A percentile compares a stretch with the other conserved stretches of the same genome.
These are phyloP conservation scores for Eolophus roseicapilla DNA, from an alignment of 2,113 vertebrate species.

Conservation along the genomic window DNA sequence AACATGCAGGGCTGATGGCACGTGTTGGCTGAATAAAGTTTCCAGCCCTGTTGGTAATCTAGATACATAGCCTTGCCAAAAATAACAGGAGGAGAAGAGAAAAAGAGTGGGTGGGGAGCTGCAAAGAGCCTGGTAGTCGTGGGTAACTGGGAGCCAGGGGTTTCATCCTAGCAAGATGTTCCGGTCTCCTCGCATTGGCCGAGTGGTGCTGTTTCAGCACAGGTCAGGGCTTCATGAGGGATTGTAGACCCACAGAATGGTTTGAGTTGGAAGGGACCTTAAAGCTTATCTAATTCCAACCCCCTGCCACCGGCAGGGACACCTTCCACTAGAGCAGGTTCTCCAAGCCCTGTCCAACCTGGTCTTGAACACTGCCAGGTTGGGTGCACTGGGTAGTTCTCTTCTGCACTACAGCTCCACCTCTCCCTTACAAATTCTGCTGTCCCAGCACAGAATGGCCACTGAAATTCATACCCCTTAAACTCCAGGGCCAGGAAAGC, in stretches of 20 bases:
- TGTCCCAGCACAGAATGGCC: background rate
- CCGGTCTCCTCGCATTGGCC: fast-evolving
- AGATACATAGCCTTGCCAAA: background rate
- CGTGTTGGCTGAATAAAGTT: fast-evolving
- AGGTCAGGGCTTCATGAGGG: background rate
- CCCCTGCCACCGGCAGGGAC: background rate
- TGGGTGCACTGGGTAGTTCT: background rate
- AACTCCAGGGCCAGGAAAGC: background rate
- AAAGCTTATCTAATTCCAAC: background rate
- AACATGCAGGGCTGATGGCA: fast-evolving
- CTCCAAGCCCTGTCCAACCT: background rate
- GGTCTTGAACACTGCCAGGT: background rate
- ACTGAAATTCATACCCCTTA: background rate
- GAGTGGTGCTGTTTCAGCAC: background rate
- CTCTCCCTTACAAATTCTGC: background rate
- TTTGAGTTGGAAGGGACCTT: background rate
- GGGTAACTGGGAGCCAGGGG: background rate
- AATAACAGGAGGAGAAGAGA: background rate
- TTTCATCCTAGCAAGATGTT: background rate
- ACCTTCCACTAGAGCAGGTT: background rate
- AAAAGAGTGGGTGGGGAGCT: background rate
- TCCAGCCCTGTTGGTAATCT: background rate
- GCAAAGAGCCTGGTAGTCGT: background rate
- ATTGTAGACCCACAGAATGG: background rate
- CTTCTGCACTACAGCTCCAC: background rate